Evolutionary conservation across 2,888 invertebrate genomes (phyloP).

Genomic region (Temnothorax unifasciatus): DNA sequence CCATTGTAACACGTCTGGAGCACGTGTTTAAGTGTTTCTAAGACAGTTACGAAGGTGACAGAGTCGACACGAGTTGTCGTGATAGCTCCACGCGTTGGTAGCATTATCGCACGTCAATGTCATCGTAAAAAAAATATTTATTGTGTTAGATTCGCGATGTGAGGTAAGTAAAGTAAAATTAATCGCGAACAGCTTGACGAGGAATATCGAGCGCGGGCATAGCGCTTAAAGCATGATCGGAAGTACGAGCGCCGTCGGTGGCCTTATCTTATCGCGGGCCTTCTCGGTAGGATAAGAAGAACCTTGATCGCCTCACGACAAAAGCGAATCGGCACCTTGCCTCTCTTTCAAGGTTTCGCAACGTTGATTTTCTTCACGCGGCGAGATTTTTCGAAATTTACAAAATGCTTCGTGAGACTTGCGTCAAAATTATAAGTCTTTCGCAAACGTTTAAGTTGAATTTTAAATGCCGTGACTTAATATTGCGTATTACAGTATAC

Average conservation of each 20-base stretch:
- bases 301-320: slow-evolving; percentile 83
- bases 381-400: not conserved
- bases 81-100: not conserved
- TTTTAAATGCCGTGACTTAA: not conserved
- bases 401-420: slow-evolving; percentile 3
- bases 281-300: slow-evolving; percentile 83
- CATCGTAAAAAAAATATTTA: slow-evolving; percentile 32
- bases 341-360: slow-evolving; percentile 51
- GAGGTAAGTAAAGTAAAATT: slow-evolving; percentile 2
- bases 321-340: slow-evolving; percentile 78
- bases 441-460: not conserved
- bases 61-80: not conserved
- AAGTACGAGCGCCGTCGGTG: slow-evolving; percentile 77
- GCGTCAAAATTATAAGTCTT: not conserved
- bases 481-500: not conserved
- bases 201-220: slow-evolving; percentile 57
- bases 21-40: slow-evolving; percentile 33
- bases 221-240: slow-evolving; percentile 76
- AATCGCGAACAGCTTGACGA: slow-evolving; percentile 39
- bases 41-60: slow-evolving; percentile 21
- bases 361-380: slow-evolving; percentile 38
- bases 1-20: slow-evolving; percentile 1
- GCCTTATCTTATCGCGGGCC: slow-evolving; percentile 83
- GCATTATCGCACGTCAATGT: not conserved
- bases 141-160: slow-evolving; percentile 3